A percentile compares a stretch with the other conserved stretches of the same genome.
phyloP scores from a whole-genome alignment of 2,888 invertebrate genomes.

The Biston betularia region DNA sequence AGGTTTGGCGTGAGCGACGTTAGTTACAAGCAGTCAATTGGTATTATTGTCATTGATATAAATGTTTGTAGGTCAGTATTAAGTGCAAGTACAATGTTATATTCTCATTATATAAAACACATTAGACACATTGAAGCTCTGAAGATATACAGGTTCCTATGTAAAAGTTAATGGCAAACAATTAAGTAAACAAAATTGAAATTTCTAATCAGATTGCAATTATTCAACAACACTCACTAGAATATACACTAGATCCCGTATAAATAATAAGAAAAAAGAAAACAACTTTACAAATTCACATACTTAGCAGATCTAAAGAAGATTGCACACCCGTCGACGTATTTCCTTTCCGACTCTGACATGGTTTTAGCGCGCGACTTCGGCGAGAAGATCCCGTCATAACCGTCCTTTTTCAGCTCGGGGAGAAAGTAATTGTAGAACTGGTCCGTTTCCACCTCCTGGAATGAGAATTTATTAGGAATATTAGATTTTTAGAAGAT shows the following conservation, averaged over 20 bases:
- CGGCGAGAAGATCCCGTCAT: constrained; percentile 98
- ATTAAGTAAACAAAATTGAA: too few species aligned
- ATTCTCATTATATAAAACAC: too few species aligned
- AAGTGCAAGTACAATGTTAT: too few species aligned
- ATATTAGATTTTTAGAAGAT: background rate
- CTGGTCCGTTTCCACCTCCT: constrained; percentile 99
- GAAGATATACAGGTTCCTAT: too few species aligned
- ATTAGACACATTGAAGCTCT: too few species aligned
- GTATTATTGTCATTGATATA: too few species aligned
- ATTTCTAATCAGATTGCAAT: too few species aligned
- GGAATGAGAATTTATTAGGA: constrained; percentile 48
- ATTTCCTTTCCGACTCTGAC: constrained; percentile 98
- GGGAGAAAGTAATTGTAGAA: constrained; percentile 98
- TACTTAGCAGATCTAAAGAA: constrained; percentile 97
- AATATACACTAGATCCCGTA: background rate
- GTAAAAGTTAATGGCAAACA: too few species aligned
- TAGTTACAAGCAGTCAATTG: too few species aligned
- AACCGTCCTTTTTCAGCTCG: constrained; percentile 96
- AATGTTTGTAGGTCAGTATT: too few species aligned
- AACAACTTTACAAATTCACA: constrained; percentile 60
- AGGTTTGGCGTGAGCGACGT: too few species aligned
- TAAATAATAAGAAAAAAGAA: background rate
- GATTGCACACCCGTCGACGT: constrained; percentile 99
- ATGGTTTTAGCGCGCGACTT: constrained; percentile 99
- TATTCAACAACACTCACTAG: too few species aligned